Conservation (phyloP, 2,113 vertebrate genomes). For the Gavialis gangeticus region DNA sequence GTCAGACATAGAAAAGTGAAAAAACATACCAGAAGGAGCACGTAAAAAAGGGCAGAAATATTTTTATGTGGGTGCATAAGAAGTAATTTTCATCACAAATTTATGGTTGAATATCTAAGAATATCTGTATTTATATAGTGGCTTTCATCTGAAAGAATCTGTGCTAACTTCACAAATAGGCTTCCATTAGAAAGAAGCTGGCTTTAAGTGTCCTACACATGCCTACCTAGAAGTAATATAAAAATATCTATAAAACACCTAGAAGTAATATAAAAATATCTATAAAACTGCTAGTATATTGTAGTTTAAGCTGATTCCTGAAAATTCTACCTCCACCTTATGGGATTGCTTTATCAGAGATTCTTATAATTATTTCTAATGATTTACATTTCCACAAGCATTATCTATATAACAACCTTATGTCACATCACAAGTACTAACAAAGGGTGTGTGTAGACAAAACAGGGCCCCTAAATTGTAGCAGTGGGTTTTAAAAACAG, state of each 20-base stretch:
- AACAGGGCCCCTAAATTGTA: neutral
- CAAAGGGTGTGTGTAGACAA: neutral
- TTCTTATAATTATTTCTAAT: neutral
- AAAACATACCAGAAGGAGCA: no score
- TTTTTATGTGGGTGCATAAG: neutral
- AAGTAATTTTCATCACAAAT: neutral
- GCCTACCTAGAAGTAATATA: neutral
- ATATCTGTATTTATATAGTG: neutral
- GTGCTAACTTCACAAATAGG: neutral
- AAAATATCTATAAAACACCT: neutral
- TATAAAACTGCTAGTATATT: neutral
- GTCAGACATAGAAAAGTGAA: no score
- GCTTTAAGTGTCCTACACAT: neutral
- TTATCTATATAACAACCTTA: fast-evolving
- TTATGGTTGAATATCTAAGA: neutral
- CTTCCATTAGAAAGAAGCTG: neutral
- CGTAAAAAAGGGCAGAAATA: no score
- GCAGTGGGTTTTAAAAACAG: no score
- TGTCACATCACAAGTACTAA: neutral
- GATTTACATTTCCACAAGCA: fast-evolving
- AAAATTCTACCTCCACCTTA: neutral
- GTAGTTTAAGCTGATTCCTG: neutral
- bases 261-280: neutral
- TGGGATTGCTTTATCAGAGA: neutral
- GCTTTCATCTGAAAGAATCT: neutral